Evolutionary conservation across 2,797 vertebrate species (phyloP).

Genomic region (Craterocephalus amniculus): DNA sequence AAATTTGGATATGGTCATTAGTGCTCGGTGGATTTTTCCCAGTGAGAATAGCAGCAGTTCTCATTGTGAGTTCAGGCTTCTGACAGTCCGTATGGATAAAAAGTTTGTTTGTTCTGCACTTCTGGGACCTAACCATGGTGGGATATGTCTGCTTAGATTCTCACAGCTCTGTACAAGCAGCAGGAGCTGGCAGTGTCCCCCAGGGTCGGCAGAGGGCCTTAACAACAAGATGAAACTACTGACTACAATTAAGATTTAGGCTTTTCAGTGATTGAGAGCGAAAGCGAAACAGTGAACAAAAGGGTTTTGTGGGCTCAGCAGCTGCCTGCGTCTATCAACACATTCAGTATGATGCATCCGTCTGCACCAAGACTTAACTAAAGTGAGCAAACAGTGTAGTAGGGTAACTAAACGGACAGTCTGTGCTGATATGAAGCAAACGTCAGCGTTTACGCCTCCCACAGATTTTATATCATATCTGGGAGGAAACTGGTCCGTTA

Average conservation of each 20-base stretch:
- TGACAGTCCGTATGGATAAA: no score
- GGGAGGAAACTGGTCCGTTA: background rate
- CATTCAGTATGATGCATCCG: slow-evolving; percentile 23
- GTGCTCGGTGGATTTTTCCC: no score
- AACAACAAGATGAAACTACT: background rate
- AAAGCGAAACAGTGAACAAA: background rate
- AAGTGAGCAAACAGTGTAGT: slow-evolving; percentile 19
- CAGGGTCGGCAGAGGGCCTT: no score
- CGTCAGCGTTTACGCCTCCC: background rate
- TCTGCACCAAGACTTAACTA: slow-evolving; percentile 40
- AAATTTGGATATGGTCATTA: no score
- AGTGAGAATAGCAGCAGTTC: no score
- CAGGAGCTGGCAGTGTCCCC: no score
- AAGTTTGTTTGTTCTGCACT: no score
- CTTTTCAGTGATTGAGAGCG: background rate
- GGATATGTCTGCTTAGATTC: no score
- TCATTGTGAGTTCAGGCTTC: no score
- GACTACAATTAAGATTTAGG: background rate
- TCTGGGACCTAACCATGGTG: no score
- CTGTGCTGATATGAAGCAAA: background rate
- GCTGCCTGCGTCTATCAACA: slow-evolving; percentile 38
- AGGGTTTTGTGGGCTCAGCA: slow-evolving; percentile 58
- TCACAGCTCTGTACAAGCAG: no score
- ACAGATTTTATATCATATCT: background rate
- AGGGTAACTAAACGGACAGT: background rate